Percentiles rank a stretch among this genome's conserved stretches.
Evolutionary conservation across 2,797 vertebrate species (phyloP).

Genomic region (Melanotaenia maccullochi): DNA sequence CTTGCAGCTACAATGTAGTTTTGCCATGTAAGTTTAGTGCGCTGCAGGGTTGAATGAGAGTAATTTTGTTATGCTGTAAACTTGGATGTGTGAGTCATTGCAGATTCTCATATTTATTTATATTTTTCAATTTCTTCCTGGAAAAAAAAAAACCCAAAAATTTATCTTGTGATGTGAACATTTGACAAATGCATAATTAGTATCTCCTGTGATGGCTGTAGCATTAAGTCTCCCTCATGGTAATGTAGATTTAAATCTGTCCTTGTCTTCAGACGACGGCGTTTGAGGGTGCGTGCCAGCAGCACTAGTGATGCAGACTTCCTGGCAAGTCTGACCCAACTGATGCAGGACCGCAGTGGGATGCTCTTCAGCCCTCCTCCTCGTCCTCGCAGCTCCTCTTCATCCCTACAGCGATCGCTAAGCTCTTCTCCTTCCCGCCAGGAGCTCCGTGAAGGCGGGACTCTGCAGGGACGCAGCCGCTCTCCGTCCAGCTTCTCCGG

Average conservation of each 20-base stretch:
- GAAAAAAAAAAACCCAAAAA: too few species aligned
- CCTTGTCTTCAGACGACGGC: slow-evolving; percentile 83
- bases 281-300: slow-evolving; percentile 93
- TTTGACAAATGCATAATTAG: neutral
- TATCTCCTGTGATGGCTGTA: neutral
- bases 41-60: neutral
- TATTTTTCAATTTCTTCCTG: neutral
- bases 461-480: slow-evolving; percentile 87
- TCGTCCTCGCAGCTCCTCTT: slow-evolving; percentile 90
- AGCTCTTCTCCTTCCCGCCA: slow-evolving; percentile 94
- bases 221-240: neutral
- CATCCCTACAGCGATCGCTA: slow-evolving; percentile 93
- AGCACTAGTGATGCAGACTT: slow-evolving; percentile 96
- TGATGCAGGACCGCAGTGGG: slow-evolving; percentile 90
- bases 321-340: slow-evolving; percentile 93
- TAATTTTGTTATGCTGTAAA: too few species aligned
- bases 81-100: too few species aligned
- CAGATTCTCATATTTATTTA: neutral
- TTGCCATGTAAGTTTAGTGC: neutral
- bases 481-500: slow-evolving; percentile 91
- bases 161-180: too few species aligned
- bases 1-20: neutral
- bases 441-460: slow-evolving; percentile 84
- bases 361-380: slow-evolving; percentile 90
- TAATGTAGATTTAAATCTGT: neutral